Evolutionary conservation across 2,113 vertebrate genomes (phyloP).

Genomic region (Riparia riparia): DNA sequence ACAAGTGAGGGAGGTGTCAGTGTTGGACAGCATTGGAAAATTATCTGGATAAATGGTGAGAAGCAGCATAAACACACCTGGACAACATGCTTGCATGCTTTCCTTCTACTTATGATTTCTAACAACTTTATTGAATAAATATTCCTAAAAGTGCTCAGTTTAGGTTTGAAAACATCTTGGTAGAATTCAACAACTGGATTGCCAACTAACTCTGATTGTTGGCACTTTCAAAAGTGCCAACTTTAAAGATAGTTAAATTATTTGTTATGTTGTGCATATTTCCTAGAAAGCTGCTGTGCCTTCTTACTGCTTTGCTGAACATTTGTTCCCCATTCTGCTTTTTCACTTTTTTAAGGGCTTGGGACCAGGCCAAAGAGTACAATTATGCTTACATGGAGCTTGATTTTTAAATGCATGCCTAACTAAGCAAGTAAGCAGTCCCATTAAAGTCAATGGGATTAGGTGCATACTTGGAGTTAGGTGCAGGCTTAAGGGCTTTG

Average conservation of each 20-base stretch:
- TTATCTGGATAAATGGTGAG: neutral
- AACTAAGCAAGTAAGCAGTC: slow-evolving; percentile 31
- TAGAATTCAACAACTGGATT: neutral
- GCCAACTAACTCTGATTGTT: neutral
- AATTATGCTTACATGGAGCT: neutral
- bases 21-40: neutral
- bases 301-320: neutral
- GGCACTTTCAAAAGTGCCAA: no score
- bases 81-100: neutral
- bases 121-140: neutral
- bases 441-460: slow-evolving; percentile 30
- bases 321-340: neutral
- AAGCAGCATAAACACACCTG: neutral
- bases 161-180: neutral
- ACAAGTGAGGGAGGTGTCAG: neutral
- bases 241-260: neutral
- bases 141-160: neutral
- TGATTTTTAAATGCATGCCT: slow-evolving; percentile 37
- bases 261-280: neutral
- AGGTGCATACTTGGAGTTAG: neutral
- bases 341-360: neutral
- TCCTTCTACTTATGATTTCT: neutral
- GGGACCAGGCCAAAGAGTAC: slow-evolving; percentile 9
- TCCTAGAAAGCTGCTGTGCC: neutral
- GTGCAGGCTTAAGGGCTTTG: slow-evolving; percentile 8